Evolutionary conservation across 1,140 invertebrate genomes (phyloP).

Genomic region (Pogonus chalceus): DNA sequence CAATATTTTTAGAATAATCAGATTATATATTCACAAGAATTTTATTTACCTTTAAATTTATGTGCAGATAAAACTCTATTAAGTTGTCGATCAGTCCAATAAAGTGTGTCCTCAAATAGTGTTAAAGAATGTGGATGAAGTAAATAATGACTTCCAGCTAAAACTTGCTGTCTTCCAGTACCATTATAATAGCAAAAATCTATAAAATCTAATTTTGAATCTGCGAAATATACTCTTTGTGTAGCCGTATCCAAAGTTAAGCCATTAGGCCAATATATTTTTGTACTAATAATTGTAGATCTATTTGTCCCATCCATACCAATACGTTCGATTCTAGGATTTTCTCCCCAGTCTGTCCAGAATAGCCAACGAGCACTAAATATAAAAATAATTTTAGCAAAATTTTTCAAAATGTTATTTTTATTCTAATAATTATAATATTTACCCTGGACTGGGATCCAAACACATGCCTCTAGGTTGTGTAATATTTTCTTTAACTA

Average conservation of each 20-base stretch:
- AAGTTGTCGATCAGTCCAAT: conserved; percentile 92
- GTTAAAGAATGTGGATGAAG: conserved; percentile 93
- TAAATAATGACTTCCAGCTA: conserved; percentile 81
- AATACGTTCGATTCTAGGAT: conserved; percentile 89
- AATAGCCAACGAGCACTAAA: conserved; percentile 70
- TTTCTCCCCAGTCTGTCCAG: conserved; percentile 98
- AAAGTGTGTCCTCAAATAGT: conserved; percentile 85
- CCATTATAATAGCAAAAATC: conserved; percentile 98
- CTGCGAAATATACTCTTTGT: conserved; percentile 92
- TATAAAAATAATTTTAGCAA: conserved; percentile 11
- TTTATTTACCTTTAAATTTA: conserved; percentile 66
- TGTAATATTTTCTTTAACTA: conserved; percentile 88
- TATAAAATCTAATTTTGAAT: conserved; percentile 96
- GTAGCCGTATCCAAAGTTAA: conserved; percentile 90
- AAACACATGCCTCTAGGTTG: conserved; percentile 90
- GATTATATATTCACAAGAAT: not conserved
- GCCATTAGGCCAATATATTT: conserved; percentile 98
- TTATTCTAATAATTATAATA: conserved; percentile 10
- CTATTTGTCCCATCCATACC: conserved; percentile 91
- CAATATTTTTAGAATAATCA: not conserved
- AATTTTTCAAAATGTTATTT: not conserved
- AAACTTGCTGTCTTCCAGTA: conserved; percentile 72
- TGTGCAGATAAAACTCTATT: conserved; percentile 81
- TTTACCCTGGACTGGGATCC: conserved; percentile 74
- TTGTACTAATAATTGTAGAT: conserved; percentile 81